Percentiles rank a stretch among this genome's conserved stretches.
Evolutionary conservation across 2,113 vertebrate genomes (phyloP).

Genomic region (Neotragus pygmaeus): DNA sequence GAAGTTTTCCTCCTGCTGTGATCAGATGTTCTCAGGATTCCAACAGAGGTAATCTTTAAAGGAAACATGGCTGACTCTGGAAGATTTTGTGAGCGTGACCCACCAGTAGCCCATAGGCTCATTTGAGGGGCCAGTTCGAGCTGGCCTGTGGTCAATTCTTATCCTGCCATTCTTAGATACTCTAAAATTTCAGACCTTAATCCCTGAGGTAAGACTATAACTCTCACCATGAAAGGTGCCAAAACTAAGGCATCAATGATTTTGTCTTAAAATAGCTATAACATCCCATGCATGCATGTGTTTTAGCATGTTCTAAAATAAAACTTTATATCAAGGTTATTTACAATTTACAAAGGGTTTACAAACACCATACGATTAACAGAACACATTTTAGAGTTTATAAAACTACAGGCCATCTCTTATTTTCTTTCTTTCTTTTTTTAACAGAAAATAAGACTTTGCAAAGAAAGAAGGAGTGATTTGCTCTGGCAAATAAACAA

Average conservation of each 20-base stretch:
- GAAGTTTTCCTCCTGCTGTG: conserved; percentile 51
- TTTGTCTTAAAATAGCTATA: conserved; percentile 20
- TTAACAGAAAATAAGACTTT: not conserved
- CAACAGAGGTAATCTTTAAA: conserved; percentile 62
- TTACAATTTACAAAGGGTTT: not conserved
- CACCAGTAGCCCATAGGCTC: conserved; percentile 32
- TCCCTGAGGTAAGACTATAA: conserved; percentile 56
- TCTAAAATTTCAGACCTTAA: conserved; percentile 65
- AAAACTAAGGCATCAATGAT: conserved; percentile 34
- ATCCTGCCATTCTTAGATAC: conserved; percentile 64
- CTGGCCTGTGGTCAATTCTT: conserved; percentile 53
- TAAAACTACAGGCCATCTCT: not conserved
- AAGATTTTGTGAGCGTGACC: conserved; percentile 49
- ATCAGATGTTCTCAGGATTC: conserved; percentile 44
- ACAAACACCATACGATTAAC: not conserved
- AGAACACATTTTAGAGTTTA: not conserved
- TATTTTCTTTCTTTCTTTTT: not conserved
- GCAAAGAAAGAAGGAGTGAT: not conserved
- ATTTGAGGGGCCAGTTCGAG: conserved; percentile 33
- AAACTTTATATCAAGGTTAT: not conserved
- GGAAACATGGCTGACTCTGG: conserved; percentile 55
- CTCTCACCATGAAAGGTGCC: conserved; percentile 20
- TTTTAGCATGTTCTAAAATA: not conserved
- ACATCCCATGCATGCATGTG: not conserved
- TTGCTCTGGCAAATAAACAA: not conserved